phyloP scores from a whole-genome alignment of 2,797 vertebrate species.

The Salarias fasciatus region DNA sequence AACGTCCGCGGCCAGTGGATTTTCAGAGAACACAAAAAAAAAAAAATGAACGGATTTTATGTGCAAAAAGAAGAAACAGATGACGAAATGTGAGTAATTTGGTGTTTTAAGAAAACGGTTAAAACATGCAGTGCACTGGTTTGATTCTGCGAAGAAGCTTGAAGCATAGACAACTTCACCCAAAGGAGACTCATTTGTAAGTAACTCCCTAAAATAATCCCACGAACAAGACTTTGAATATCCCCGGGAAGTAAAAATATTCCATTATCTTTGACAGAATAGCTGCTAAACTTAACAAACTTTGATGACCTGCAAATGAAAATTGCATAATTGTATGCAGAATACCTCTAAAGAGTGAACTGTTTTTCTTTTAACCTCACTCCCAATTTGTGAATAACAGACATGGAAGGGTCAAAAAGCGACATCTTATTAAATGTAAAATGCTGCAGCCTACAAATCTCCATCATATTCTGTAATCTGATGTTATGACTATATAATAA shows the following conservation, averaged over 20 bases:
- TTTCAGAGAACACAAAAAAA: conserved; percentile 29
- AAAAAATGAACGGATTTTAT: conserved; percentile 16
- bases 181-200: conserved; percentile 31
- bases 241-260: conserved; percentile 29
- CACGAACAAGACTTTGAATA: conserved; percentile 18
- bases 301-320: too few species aligned
- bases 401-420: too few species aligned
- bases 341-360: too few species aligned
- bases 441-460: too few species aligned
- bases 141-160: conserved; percentile 1
- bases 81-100: conserved; percentile 8
- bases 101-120: not conserved
- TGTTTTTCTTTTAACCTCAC: too few species aligned
- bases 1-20: conserved; percentile 10
- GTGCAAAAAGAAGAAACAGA: conserved; percentile 10
- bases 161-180: conserved; percentile 13
- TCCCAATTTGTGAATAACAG: too few species aligned
- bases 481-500: too few species aligned
- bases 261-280: too few species aligned
- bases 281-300: too few species aligned
- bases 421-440: too few species aligned
- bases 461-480: too few species aligned
- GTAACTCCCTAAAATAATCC: conserved; percentile 24
- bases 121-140: conserved; percentile 10
- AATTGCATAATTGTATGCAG: too few species aligned